phyloP scores from a whole-genome alignment of 2,888 invertebrate genomes.

The Lumbricus terrestris region DNA sequence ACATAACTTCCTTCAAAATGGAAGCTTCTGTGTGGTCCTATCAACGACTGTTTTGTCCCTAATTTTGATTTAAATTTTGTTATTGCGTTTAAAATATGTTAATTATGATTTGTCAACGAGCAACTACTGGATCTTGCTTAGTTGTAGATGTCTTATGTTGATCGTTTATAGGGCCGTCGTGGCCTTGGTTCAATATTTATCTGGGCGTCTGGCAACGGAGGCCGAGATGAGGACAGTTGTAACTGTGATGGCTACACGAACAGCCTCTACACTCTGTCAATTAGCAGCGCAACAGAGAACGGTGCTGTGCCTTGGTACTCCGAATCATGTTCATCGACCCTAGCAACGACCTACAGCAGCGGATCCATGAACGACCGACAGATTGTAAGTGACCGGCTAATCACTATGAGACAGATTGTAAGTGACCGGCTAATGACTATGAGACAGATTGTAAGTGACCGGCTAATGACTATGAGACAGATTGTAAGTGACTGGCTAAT shows the following conservation, averaged over 20 bases:
- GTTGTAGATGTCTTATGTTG: not conserved
- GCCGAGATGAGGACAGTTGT: constrained; percentile 83
- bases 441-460: not conserved
- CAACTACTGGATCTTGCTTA: not conserved
- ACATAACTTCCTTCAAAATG: not conserved
- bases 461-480: no score
- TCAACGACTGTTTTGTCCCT: not conserved
- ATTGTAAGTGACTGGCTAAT: no score
- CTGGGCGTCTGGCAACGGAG: constrained; percentile 98
- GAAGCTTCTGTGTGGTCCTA: not conserved
- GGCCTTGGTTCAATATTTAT: constrained; percentile 97
- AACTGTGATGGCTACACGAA: constrained; percentile 99
- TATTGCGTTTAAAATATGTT: not conserved
- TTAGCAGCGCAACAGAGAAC: constrained; percentile 73
- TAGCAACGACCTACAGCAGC: constrained; percentile 96
- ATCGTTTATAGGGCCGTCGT: constrained; percentile 74
- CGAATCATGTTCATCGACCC: constrained; percentile 96
- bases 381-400: constrained; percentile 55
- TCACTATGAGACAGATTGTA: no score
- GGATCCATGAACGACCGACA: constrained; percentile 75
- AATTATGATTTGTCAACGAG: not conserved
- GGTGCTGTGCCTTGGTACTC: constrained; percentile 82
- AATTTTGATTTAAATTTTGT: not conserved
- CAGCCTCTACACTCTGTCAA: constrained; percentile 97
- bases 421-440: no score